Evolutionary conservation across 2,888 invertebrate genomes (phyloP), one percentile per base, ranked within the genome.

Genomic region (Eupithecia exiguata): DNA sequence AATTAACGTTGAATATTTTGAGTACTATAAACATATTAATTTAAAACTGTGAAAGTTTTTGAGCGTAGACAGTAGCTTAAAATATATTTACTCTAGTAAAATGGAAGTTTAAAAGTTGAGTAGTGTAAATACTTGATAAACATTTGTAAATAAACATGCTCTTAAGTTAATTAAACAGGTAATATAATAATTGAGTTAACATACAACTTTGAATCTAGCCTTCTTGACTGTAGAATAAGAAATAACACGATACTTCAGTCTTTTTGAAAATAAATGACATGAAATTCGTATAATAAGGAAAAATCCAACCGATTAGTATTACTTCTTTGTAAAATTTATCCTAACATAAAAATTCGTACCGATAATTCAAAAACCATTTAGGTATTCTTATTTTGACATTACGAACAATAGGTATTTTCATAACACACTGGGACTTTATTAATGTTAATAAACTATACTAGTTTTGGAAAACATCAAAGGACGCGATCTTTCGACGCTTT

Each of bases 11-110:
- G 69, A 71, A 71, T 69, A 71, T 46, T 36, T 71, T 69, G 49
- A 30, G 61, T 66, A 46, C 18, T 46, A 36, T 36, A 46, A 69
- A 62, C 43, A 69, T 58, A 72, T 43, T 53, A 58, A 58, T 69
- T 53, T 36, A 63, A 69, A 18, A 74, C 70, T 70, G 58, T 67
- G 2, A 43, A 36, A 18, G 46, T 58, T 66, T 53, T 75, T 75
- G 75, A 75, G 75, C 75, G 70, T 63, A 38, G 66, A 75, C 72
- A 73, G 68, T 73, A 61, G 62, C 36, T 71, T 70, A 70, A 5
- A 63, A 67, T 74, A 74, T 75, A 76, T 74, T 61, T 74, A 75
- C 67, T 72, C 75, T 68, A 77, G 69, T 74, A 74, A 74, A 76
- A 68, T 65, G 16, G 68, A 72, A 72, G 67, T 62, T 72, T 43